Evolutionary conservation across 2,113 vertebrate genomes (phyloP).

Genomic region (Xiphias gladius): DNA sequence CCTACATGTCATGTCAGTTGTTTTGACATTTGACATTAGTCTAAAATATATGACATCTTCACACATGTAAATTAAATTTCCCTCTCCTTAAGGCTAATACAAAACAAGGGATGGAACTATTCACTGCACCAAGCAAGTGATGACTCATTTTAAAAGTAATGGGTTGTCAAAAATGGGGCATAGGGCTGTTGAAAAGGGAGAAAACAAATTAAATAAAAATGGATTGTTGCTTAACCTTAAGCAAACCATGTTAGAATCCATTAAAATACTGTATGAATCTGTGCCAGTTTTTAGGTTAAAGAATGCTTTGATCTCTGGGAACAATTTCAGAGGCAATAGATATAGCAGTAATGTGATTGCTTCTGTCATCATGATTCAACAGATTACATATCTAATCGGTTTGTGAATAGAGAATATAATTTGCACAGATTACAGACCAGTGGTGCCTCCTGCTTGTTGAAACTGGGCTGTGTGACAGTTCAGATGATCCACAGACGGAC

Average conservation of each 20-base stretch:
- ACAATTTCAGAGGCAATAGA: conserved; percentile 64
- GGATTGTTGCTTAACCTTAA: conserved; percentile 66
- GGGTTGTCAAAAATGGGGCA: conserved; percentile 68
- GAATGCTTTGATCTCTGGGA: conserved; percentile 70
- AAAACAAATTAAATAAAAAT: conserved; percentile 73
- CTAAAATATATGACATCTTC: conserved; percentile 49
- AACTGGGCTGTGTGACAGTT: conserved; percentile 61
- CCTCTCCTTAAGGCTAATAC: conserved; percentile 55
- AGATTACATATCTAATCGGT: conserved; percentile 81
- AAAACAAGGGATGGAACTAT: conserved; percentile 43
- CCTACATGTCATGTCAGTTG: background rate
- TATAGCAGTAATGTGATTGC: conserved; percentile 81
- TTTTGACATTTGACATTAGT: conserved; percentile 65
- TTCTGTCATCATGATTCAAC: conserved; percentile 76
- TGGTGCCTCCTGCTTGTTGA: conserved; percentile 34
- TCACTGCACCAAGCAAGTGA: conserved; percentile 53
- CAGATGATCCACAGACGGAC: conserved; percentile 45
- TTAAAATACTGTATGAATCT: conserved; percentile 61
- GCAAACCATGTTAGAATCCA: conserved; percentile 61
- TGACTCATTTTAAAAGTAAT: conserved; percentile 67
- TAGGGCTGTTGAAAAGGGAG: conserved; percentile 32
- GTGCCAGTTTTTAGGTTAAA: conserved; percentile 50
- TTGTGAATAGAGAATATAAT: conserved; percentile 70
- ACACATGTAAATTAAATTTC: conserved; percentile 47
- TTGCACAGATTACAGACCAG: conserved; percentile 73